Base-by-base conservation (phyloP, 2,888 invertebrate genomes). In the Ferdinandea cuprea region DNA sequence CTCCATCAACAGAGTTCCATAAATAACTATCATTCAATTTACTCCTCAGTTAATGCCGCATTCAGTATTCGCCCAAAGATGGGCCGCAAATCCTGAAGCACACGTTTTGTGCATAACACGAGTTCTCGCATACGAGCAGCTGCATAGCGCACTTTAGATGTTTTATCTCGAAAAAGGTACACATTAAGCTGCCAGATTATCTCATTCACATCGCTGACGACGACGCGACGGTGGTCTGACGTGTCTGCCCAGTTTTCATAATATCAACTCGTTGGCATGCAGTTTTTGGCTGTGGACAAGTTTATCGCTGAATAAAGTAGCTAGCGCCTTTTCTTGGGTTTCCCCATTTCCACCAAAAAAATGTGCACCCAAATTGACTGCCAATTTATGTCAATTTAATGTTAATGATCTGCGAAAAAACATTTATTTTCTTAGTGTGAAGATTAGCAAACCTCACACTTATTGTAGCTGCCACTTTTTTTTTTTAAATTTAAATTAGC, bases 91-190 rank as follows among this genome's bases (percentile, higher is more conserved):
- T 44, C 44, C 19, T 44, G 44, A 19, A 2, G 17, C 17, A 44
- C 44, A 19, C 17, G 44, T 44, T n/a, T 44, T 44, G 19, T 44
- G 44, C 44, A 44, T 44, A 44, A 44, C 11, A 3, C 5, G 25
- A 25, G 25, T 25, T 3, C 25, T n/a, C n/a, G n/a, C 9, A 8
- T 15, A 17, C 8, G 15, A 15, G 17, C 42, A 17, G 42, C 13
- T 42, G 17, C 17, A 17, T 13, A 13, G 37, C 13, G n/a, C 25
- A 15, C 3, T 13, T 6, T 11, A 13, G 13, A 17, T 11, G 44
- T 3, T 44, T 44, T 44, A 21, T 19, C 19, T n/a, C n/a, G n/a
- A 21, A 15, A 44, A 17, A 17, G 11, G 44, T 11, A 15, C 19
- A 19, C 44, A 17, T 0, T 9, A 44, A 40, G n/a, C 19, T 11